These are phyloP conservation scores for Ladona fulva DNA, from an alignment of 1,140 invertebrate species.

Conservation along the genomic window DNA sequence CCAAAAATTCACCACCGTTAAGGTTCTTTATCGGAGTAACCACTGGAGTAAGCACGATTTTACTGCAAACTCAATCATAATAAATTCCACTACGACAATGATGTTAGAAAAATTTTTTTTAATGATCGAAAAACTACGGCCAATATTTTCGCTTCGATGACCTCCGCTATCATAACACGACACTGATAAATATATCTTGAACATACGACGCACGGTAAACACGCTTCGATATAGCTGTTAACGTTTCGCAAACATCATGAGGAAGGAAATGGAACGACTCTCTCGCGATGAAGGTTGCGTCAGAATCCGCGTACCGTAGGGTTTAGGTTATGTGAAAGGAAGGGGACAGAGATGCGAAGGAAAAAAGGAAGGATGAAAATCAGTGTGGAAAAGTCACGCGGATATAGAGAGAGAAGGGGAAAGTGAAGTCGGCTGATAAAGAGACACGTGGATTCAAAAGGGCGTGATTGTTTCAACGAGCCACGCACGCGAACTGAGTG, in stretches of 20 bases:
- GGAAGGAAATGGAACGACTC: conserved; percentile 3
- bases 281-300: neutral
- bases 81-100: too few relatives aligned
- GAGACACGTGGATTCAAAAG: neutral
- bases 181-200: too few relatives aligned
- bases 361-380: neutral
- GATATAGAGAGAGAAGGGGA: neutral
- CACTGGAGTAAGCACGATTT: too few relatives aligned
- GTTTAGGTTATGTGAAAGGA: neutral
- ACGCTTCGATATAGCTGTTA: neutral
- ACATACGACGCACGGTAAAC: too few relatives aligned
- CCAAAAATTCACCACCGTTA: too few relatives aligned
- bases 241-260: neutral
- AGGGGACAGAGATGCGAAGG: neutral
- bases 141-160: too few relatives aligned
- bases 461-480: neutral
- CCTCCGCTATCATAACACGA: too few relatives aligned
- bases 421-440: neutral
- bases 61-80: too few relatives aligned
- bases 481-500: neutral
- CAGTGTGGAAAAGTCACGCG: neutral
- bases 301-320: neutral
- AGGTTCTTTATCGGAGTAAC: too few relatives aligned
- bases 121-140: too few relatives aligned
- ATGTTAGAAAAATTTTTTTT: too few relatives aligned